Percentiles rank a stretch among this genome's conserved stretches.
phyloP scores from a whole-genome alignment of 2,113 vertebrate genomes.

The Zapornia atra region DNA sequence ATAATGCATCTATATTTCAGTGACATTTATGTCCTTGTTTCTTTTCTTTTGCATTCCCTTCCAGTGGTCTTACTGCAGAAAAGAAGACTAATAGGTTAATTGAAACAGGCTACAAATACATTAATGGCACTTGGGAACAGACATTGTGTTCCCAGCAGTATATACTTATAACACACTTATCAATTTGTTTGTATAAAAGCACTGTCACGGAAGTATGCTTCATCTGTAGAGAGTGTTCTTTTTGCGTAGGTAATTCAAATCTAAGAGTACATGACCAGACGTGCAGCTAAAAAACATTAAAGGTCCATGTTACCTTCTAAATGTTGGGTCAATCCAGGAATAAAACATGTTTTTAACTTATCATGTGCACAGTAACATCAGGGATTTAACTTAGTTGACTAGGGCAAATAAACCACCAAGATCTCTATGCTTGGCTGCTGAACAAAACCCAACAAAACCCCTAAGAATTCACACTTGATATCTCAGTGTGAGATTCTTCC shows the following conservation, averaged over 20 bases:
- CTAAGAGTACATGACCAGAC: not conserved
- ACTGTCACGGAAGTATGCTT: not conserved
- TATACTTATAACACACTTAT: not conserved
- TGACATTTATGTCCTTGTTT: not conserved
- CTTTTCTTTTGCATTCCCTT: not conserved
- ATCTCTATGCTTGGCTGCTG: not conserved
- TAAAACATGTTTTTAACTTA: not conserved
- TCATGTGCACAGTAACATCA: not conserved
- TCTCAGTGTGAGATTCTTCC: not conserved
- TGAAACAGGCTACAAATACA: not conserved
- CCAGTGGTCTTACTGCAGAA: not conserved
- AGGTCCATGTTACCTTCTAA: not conserved
- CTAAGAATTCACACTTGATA: not conserved
- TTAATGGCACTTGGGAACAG: not conserved
- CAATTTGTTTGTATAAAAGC: not conserved
- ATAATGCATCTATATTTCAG: not conserved
- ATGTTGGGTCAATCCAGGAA: not conserved
- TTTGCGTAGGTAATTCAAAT: not conserved
- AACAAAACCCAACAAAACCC: not conserved
- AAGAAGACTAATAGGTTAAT: not conserved
- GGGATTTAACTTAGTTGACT: not conserved
- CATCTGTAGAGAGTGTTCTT: not conserved
- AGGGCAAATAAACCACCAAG: not conserved
- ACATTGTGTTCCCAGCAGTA: not conserved
- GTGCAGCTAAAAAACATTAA: not conserved